Conservation (phyloP, 2,888 invertebrate genomes). For the Ischnus inquisitorius region DNA sequence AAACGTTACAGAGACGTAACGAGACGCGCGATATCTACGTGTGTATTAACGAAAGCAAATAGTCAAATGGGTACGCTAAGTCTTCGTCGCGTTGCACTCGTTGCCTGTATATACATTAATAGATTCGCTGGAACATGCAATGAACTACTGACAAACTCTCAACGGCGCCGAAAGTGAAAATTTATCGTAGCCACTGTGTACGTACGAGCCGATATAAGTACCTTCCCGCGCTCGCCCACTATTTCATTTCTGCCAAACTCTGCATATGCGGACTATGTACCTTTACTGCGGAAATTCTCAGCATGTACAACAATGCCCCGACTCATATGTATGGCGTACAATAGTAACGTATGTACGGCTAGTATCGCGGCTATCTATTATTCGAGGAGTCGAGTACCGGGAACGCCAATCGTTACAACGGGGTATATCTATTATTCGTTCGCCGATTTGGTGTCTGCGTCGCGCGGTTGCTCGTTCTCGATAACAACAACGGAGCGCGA, state of each 20-base stretch:
- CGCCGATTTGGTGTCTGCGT: neutral
- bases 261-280: neutral
- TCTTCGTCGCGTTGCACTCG: neutral
- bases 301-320: neutral
- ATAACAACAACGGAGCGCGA: slow-evolving; percentile 37
- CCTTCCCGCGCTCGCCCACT: neutral
- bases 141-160: neutral
- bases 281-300: neutral
- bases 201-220: slow-evolving; percentile 8
- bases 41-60: slow-evolving; percentile 11
- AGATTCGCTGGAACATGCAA: neutral
- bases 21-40: neutral
- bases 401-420: neutral
- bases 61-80: neutral
- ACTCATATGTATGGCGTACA: neutral
- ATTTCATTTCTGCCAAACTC: neutral
- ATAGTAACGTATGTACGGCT: neutral
- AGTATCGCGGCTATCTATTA: neutral
- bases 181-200: neutral
- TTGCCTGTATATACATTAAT: neutral
- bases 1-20: too few relatives aligned
- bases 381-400: neutral
- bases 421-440: slow-evolving; percentile 36
- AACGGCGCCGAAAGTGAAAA: neutral
- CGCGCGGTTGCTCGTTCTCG: slow-evolving; percentile 18